Evolutionary conservation across 2,797 vertebrate species (phyloP).

Genomic region (Moxostoma hubbsi): DNA sequence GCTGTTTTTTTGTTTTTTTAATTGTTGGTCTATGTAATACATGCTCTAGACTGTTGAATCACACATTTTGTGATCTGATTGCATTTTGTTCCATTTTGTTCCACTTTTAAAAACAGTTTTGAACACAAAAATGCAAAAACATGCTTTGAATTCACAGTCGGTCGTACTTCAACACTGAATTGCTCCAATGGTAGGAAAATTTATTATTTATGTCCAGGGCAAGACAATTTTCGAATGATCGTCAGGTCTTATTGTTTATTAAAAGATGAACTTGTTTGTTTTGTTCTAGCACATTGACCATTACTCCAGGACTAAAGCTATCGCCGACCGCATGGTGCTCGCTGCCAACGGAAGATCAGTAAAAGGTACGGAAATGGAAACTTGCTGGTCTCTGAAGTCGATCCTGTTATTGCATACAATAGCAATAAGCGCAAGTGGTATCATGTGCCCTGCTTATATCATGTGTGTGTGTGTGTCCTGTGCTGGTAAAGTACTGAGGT

Average conservation of each 20-base stretch:
- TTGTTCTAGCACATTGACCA: constrained; percentile 86
- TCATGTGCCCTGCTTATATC: constrained; percentile 38
- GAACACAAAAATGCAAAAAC: no score
- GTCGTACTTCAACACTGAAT: no score
- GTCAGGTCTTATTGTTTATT: not conserved
- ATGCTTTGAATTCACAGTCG: no score
- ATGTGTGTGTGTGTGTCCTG: constrained; percentile 30
- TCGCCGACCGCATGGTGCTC: constrained; percentile 90
- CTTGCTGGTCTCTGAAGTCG: constrained; percentile 26
- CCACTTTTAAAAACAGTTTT: no score
- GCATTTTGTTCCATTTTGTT: no score
- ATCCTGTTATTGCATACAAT: constrained; percentile 40
- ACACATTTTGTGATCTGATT: no score
- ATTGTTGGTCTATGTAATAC: no score
- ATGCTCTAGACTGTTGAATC: no score
- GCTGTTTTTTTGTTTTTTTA: no score
- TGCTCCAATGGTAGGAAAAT: no score
- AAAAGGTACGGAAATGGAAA: constrained; percentile 76
- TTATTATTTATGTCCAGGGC: no score
- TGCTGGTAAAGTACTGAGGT: constrained; percentile 55
- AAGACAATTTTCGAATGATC: not conserved
- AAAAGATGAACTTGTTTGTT: not conserved
- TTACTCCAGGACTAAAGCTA: constrained; percentile 94
- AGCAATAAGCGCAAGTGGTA: constrained; percentile 50
- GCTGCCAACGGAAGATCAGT: constrained; percentile 82